A percentile compares a stretch with the other conserved stretches of the same genome.
Conservation (phyloP, 1,140 invertebrate genomes). For the Stratiolaelaps scimitus region DNA sequence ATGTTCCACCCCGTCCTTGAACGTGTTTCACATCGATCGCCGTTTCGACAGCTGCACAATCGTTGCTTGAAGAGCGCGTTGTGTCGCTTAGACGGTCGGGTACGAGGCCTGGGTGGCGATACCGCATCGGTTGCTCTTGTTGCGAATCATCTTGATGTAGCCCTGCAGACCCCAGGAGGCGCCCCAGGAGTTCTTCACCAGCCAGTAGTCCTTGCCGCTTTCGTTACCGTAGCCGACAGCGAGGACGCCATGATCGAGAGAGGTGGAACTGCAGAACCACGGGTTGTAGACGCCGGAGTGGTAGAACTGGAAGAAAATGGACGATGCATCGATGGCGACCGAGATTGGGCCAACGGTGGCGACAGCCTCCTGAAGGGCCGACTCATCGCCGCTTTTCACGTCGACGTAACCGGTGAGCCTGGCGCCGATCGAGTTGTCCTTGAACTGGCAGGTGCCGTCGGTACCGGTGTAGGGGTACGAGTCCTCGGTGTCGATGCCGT, state of each 20-base stretch:
- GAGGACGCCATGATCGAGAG: conserved; percentile 35
- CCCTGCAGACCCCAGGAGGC: conserved; percentile 42
- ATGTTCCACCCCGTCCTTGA: no score
- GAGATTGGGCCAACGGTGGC: conserved; percentile 43
- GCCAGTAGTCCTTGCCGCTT: conserved; percentile 57
- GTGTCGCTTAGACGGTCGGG: conserved; percentile 41
- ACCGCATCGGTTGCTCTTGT: conserved; percentile 74
- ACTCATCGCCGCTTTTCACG: conserved; percentile 42
- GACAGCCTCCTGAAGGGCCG: conserved; percentile 39
- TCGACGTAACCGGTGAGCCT: conserved; percentile 44
- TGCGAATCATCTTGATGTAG: conserved; percentile 51
- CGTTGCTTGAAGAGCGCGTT: no score
- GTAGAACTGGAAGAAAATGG: conserved; percentile 39
- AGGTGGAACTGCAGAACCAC: conserved; percentile 21
- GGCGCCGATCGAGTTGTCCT: conserved; percentile 30
- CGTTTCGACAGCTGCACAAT: no score
- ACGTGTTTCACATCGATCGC: no score
- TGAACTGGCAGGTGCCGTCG: conserved; percentile 20
- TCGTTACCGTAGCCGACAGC: conserved; percentile 42
- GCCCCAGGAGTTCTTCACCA: conserved; percentile 84
- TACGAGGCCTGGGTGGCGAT: conserved; percentile 59
- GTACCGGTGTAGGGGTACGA: conserved; percentile 29
- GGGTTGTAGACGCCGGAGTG: conserved; percentile 17
- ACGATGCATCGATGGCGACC: conserved; percentile 45
- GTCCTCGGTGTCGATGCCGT: conserved; percentile 36